Percentiles rank a stretch among this genome's conserved stretches.
These are phyloP conservation scores for Azemiops feae DNA, from an alignment of 2,113 vertebrate species.

Conservation along the genomic window DNA sequence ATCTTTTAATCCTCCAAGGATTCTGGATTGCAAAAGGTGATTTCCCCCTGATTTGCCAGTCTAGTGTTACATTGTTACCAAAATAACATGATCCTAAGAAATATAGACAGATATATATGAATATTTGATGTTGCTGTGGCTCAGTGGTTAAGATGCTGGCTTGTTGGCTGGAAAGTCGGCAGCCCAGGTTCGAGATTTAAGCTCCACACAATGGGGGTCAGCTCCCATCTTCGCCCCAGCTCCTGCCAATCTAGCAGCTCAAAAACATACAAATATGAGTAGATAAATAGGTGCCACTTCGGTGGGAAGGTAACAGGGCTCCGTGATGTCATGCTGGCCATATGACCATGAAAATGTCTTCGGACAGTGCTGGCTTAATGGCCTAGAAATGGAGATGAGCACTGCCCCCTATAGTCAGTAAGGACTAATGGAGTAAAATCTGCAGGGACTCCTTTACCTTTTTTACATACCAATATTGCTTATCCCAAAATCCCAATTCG, in stretches of 20 bases:
- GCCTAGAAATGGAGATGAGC: not conserved
- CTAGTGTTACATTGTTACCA: not conserved
- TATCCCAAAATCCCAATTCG: not conserved
- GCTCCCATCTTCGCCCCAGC: not conserved
- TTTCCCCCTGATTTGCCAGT: fast-evolving
- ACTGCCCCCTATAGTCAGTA: not conserved
- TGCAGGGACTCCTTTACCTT: not conserved
- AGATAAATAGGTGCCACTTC: not conserved
- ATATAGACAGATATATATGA: not conserved
- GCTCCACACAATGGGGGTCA: not conserved
- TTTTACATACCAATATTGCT: not conserved
- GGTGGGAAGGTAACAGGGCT: not conserved
- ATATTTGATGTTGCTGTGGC: not conserved
- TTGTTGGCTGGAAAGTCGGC: not conserved
- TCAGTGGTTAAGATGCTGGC: not conserved
- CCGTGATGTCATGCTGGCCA: not conserved
- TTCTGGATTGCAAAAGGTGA: fast-evolving
- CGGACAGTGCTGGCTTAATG: not conserved
- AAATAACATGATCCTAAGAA: not conserved
- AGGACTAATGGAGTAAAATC: not conserved
- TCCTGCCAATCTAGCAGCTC: not conserved
- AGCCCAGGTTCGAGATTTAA: not conserved
- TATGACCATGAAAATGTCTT: too few relatives aligned
- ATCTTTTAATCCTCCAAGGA: not conserved
- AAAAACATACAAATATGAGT: not conserved